phyloP scores from a whole-genome alignment of 2,797 vertebrate genomes.

The Premnoplex brunnescens region DNA sequence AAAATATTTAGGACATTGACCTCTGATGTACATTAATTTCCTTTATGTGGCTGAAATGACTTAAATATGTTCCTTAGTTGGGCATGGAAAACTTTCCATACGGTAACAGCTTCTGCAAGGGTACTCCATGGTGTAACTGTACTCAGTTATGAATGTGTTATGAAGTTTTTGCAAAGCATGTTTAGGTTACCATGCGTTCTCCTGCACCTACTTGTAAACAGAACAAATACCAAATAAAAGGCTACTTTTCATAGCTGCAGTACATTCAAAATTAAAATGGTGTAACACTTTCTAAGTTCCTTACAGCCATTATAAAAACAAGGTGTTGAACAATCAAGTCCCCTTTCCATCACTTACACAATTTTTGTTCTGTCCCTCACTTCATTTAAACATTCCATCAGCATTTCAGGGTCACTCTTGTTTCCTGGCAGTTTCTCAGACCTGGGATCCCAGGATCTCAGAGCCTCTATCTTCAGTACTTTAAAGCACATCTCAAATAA shows the following conservation, averaged over 20 bases:
- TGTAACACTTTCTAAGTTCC: neutral
- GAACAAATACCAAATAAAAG: conserved; percentile 58
- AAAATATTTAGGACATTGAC: conserved; percentile 29
- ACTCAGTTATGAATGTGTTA: neutral
- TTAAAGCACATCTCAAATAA: neutral
- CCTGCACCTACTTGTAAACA: conserved; percentile 61
- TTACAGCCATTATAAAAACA: neutral
- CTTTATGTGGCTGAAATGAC: neutral
- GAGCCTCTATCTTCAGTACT: neutral
- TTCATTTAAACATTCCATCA: neutral
- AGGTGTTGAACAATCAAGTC: neutral
- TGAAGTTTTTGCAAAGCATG: conserved; percentile 36
- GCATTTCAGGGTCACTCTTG: neutral
- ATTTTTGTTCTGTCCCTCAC: neutral
- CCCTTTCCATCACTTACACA: neutral
- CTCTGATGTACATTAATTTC: conserved; percentile 38
- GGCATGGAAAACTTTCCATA: conserved; percentile 28
- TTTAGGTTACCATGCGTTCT: conserved; percentile 19
- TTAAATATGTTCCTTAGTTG: conserved; percentile 7
- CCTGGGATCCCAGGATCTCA: neutral
- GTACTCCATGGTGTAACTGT: neutral
- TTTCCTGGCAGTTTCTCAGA: neutral
- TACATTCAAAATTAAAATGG: neutral
- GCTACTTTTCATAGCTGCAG: conserved; percentile 43
- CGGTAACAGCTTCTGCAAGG: neutral